A percentile compares a stretch with the other conserved stretches of the same genome.
Conservation (phyloP, 2,888 invertebrate species). For the Cartodere bifasciata region DNA sequence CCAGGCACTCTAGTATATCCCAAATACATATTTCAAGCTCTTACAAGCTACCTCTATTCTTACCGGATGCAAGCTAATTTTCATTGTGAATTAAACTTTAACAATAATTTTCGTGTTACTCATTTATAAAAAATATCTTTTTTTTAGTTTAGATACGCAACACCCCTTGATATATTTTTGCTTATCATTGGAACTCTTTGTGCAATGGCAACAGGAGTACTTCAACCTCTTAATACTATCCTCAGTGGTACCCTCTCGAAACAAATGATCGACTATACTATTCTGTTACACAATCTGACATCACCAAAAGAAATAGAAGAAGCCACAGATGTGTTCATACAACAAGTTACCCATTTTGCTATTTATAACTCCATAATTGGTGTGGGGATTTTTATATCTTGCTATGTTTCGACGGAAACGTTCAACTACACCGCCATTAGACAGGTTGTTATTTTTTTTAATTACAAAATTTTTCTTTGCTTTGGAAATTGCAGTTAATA, state of each 20-base stretch:
- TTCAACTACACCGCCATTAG: conserved; percentile 61
- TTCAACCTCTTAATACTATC: conserved; percentile 54
- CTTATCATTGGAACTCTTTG: conserved; percentile 44
- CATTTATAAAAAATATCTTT: conserved; percentile 1
- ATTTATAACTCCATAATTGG: conserved; percentile 51
- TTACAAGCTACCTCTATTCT: too few species aligned
- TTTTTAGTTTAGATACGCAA: conserved; percentile 55
- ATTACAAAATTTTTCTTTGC: neutral
- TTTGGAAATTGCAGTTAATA: too few species aligned
- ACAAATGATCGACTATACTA: conserved; percentile 39
- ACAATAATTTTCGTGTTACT: neutral
- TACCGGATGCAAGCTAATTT: too few species aligned
- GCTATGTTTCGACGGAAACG: conserved; percentile 50
- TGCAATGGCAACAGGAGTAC: conserved; percentile 46
- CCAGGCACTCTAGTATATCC: too few species aligned
- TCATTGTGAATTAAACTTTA: too few species aligned
- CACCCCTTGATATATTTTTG: conserved; percentile 41
- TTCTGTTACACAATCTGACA: conserved; percentile 5
- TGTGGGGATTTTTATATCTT: conserved; percentile 42
- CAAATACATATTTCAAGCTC: too few species aligned
- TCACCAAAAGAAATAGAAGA: conserved; percentile 18
- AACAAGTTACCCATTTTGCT: conserved; percentile 43
- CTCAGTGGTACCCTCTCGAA: conserved; percentile 53
- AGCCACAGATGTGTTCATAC: conserved; percentile 35
- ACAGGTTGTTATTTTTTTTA: conserved; percentile 39